Conservation (phyloP, 2,888 invertebrate species). For the Noctua pronuba region DNA sequence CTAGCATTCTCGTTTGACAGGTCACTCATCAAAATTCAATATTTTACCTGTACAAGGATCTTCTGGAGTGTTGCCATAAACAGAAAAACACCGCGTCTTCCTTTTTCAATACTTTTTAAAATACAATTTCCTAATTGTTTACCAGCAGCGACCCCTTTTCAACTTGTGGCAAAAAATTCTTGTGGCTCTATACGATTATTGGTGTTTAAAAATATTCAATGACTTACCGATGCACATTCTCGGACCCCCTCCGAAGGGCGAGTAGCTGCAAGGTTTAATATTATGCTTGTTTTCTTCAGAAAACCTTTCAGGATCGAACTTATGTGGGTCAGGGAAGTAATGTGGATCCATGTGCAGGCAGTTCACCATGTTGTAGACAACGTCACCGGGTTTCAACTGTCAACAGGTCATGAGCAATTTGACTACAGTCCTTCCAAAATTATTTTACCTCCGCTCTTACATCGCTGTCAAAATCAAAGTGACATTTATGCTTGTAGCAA, state of each 20-base stretch:
- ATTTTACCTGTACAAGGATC: background rate
- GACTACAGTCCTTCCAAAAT: background rate
- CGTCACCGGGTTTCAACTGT: slow-evolving; percentile 63
- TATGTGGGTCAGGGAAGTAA: slow-evolving; percentile 74
- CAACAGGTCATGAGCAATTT: background rate
- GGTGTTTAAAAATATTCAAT: background rate
- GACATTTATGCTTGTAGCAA: background rate
- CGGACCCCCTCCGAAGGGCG: slow-evolving; percentile 90
- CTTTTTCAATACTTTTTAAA: background rate
- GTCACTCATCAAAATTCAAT: background rate
- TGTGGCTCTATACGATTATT: background rate
- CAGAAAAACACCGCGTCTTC: background rate
- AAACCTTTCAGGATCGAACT: slow-evolving; percentile 87
- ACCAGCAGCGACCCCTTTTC: background rate
- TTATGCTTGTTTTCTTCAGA: slow-evolving; percentile 83
- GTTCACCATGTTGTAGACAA: slow-evolving; percentile 59
- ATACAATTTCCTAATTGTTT: background rate
- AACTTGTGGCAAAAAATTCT: background rate
- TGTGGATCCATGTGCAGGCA: slow-evolving; percentile 70
- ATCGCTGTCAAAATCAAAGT: background rate
- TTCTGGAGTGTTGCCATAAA: background rate
- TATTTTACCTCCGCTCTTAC: background rate
- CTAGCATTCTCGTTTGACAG: background rate
- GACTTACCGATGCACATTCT: slow-evolving; percentile 88
- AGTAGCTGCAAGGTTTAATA: slow-evolving; percentile 85